Evolutionary conservation across 2,888 invertebrate genomes (phyloP).

Genomic region (Limnephilus rhombicus): DNA sequence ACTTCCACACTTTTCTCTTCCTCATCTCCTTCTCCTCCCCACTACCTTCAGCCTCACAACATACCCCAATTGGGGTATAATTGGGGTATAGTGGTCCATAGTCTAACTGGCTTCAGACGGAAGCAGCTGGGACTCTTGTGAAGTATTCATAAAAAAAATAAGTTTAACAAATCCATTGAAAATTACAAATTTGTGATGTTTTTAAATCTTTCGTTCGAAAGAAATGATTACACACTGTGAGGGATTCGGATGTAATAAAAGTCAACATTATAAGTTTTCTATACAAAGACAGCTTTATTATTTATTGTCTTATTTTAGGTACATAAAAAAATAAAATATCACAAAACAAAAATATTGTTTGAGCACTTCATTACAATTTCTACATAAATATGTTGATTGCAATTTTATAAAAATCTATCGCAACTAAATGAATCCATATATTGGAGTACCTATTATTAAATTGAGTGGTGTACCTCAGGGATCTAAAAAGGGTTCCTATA

Average conservation of each 20-base stretch:
- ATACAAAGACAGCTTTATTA: neutral
- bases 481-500: neutral
- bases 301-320: neutral
- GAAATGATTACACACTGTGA: too few relatives aligned
- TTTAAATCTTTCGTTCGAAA: too few relatives aligned
- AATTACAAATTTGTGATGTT: too few relatives aligned
- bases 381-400: neutral
- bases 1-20: too few relatives aligned
- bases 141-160: too few relatives aligned
- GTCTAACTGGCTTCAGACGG: too few relatives aligned
- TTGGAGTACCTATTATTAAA: neutral
- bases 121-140: too few relatives aligned
- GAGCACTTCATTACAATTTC: neutral
- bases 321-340: neutral
- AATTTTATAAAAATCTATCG: neutral
- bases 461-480: neutral
- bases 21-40: too few relatives aligned
- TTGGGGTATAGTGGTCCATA: too few relatives aligned
- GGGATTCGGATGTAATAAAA: neutral
- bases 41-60: too few relatives aligned
- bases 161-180: too few relatives aligned
- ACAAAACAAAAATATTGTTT: neutral
- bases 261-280: neutral
- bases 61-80: too few relatives aligned
- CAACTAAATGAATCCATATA: neutral